Base-by-base conservation (phyloP, 2,888 invertebrate genomes). In the Augochlorella aurata region DNA sequence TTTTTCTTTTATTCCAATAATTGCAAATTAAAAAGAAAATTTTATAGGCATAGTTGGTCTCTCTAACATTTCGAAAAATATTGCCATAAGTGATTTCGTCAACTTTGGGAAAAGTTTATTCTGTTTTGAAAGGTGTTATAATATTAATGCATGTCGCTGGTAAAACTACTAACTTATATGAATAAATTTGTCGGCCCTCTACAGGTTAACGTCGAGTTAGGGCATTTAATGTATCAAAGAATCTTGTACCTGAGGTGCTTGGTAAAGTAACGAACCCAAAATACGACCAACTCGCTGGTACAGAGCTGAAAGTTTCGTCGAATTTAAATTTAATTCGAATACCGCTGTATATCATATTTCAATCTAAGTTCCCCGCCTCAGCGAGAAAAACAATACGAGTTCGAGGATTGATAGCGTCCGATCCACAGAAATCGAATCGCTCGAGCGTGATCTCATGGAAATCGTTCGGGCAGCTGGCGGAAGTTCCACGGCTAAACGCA, bases 401-500 rank as follows among this genome's bases (percentile, higher is more conserved):
- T 16, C 5, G 21, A 1, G 54, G 29, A 61, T 2, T 16, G 29
- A 61, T 61, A 61, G 2, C 16, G 61, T 61, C 16, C 29, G 61
- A 7, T 7, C 61, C 16, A 29, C 8, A 9, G 24, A 58, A 70
- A 54, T 21, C 24, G 14, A 54, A 58, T 87, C 80, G 78, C 21
- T 82, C 81, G 66, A 69, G 70, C 74, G 72, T n/a, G 21, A 38
- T 54, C 21, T 14, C 5, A 21, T 54, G 54, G 21, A 54, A 24
- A 54, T 54, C 54, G 78, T n/a, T 80, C 80, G 61, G 68, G 71
- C 73, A 74, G 77, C 58, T 58, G 74, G 81, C 88, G 82, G 78
- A 82, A 82, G 81, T 71, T 50, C 66, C 66, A 49, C 71, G 29
- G 80, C 76, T 82, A 79, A 87, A 85, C 77, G 72, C 82, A 75